Conservation (phyloP, 2,113 vertebrate genomes). For the Heterotis niloticus region DNA sequence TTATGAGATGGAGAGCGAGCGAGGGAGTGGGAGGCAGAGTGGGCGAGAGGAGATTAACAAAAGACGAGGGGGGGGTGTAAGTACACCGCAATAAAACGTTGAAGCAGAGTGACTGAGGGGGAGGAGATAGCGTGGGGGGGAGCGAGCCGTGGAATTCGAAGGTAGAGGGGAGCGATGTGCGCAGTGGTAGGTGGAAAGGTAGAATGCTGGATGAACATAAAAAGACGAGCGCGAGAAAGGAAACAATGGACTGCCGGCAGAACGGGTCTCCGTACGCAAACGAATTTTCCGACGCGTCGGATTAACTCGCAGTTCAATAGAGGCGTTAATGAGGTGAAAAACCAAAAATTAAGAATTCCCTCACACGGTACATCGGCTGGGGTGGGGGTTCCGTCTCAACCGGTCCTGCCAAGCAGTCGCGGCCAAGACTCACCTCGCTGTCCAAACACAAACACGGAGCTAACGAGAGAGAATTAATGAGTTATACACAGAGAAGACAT, state of each 20-base stretch:
- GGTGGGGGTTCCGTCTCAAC: constrained; percentile 28
- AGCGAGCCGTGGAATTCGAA: constrained; percentile 42
- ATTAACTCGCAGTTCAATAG: constrained; percentile 3
- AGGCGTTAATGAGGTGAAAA: constrained; percentile 37
- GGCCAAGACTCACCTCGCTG: constrained; percentile 36
- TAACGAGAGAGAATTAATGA: constrained; percentile 42
- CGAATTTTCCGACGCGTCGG: neutral
- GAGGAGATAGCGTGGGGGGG: constrained; percentile 41
- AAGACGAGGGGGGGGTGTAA: constrained; percentile 45
- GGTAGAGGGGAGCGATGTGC: constrained; percentile 30
- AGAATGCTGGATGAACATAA: constrained; percentile 2
- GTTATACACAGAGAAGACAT: constrained; percentile 36
- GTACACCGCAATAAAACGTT: constrained; percentile 46
- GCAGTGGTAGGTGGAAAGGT: neutral
- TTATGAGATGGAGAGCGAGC: constrained; percentile 51
- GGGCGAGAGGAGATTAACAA: constrained; percentile 55
- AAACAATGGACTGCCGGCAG: neutral
- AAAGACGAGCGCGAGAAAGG: neutral
- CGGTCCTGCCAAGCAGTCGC: constrained; percentile 53
- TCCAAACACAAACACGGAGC: constrained; percentile 45
- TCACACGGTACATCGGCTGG: neutral
- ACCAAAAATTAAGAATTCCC: neutral
- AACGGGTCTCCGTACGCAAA: neutral
- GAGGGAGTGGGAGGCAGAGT: constrained; percentile 58
- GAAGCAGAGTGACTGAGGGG: constrained; percentile 40